phyloP scores from a whole-genome alignment of 53 echinoderm and acorn worm genomes.

The Temnopleurus reevesii region DNA sequence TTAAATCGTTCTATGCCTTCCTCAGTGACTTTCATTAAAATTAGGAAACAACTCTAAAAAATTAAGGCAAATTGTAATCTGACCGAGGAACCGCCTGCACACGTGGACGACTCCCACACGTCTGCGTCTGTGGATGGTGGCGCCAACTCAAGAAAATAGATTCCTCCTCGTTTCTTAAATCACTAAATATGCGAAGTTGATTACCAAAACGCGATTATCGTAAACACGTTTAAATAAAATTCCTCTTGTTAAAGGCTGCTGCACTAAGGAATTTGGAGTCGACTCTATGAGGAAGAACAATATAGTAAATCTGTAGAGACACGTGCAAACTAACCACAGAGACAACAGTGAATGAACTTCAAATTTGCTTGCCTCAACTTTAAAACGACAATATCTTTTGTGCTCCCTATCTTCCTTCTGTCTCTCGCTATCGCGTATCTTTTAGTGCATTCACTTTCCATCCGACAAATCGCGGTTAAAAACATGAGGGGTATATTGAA shows the following conservation, averaged over 20 bases:
- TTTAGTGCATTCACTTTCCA: conserved; percentile 28
- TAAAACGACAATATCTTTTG: neutral
- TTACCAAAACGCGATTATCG: neutral
- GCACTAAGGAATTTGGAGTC: neutral
- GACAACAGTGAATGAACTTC: conserved; percentile 20
- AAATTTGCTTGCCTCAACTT: neutral
- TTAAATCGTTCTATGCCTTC: neutral
- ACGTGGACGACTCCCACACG: neutral
- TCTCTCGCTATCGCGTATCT: neutral
- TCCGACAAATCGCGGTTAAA: neutral
- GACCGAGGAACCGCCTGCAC: neutral
- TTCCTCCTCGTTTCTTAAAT: neutral
- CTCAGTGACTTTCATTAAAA: no score
- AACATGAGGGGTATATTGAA: neutral
- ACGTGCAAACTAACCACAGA: neutral
- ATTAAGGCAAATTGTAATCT: neutral
- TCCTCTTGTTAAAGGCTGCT: neutral
- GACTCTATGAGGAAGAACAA: neutral
- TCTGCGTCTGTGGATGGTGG: neutral
- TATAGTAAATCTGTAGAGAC: neutral
- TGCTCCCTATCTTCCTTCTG: neutral
- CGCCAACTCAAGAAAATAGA: neutral
- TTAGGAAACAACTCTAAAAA: neutral
- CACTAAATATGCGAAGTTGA: neutral
- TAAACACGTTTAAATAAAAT: neutral